These are phyloP conservation scores for Phymorhynchus buccinoides DNA, from an alignment of 1,140 invertebrate species.

Conservation along the genomic window DNA sequence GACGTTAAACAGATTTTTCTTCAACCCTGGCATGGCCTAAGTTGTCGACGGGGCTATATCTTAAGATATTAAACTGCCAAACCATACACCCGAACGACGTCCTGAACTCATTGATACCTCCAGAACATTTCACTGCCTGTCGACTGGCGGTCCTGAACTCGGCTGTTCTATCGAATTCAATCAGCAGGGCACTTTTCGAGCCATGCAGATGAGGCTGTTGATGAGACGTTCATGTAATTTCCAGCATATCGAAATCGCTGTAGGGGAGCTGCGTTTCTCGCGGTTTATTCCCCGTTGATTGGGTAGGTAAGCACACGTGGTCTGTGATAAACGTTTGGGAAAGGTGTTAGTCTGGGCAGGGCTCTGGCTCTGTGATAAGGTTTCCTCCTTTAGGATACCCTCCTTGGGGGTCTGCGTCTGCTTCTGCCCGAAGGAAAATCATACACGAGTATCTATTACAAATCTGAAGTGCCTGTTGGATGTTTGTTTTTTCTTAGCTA, in stretches of 20 bases:
- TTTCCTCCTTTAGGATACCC: too few species aligned
- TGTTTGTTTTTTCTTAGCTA: too few species aligned
- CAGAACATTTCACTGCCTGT: not conserved
- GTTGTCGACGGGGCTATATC: too few species aligned
- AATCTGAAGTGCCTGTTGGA: too few species aligned
- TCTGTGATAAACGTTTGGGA: not conserved
- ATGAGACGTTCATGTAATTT: not conserved
- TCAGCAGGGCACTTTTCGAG: not conserved
- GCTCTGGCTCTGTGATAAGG: not conserved
- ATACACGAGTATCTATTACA: not conserved
- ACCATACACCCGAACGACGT: not conserved
- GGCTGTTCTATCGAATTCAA: not conserved
- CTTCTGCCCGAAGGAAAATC: not conserved
- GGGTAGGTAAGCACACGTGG: not conserved
- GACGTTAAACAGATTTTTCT: too few species aligned
- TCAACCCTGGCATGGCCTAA: too few species aligned
- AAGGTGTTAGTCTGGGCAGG: constrained; percentile 2
- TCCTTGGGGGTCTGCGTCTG: too few species aligned
- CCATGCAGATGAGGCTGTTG: not conserved
- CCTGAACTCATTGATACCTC: not conserved
- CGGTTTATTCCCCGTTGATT: not conserved
- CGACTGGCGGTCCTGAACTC: not conserved
- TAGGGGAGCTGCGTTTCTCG: not conserved
- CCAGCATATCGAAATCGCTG: not conserved
- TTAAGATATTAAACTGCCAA: too few species aligned